phyloP scores from a whole-genome alignment of 2,797 vertebrate genomes.

The Gorsachius magnificus region DNA sequence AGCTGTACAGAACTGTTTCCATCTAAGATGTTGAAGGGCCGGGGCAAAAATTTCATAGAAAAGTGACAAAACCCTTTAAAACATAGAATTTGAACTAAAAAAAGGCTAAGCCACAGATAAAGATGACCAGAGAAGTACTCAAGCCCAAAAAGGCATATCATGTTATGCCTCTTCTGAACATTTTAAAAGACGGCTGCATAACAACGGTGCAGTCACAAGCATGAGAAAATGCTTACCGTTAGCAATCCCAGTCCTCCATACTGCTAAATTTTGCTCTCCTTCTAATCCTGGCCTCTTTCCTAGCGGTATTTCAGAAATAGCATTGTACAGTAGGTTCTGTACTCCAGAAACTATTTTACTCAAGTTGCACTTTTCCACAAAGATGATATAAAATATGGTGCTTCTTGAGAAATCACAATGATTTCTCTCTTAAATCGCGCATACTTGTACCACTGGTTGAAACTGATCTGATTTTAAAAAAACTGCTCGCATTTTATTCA shows the following conservation, averaged over 20 bases:
- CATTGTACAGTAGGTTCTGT: slow-evolving; percentile 31
- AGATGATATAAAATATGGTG: neutral
- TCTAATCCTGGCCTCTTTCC: slow-evolving; percentile 55
- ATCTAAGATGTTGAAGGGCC: neutral
- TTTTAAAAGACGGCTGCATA: neutral
- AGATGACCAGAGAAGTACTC: neutral
- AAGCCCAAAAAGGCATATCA: neutral
- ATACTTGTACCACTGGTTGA: neutral
- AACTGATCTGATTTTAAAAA: rapidly evolving
- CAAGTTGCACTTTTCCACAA: neutral
- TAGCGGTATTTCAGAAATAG: slow-evolving; percentile 54
- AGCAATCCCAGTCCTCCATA: neutral
- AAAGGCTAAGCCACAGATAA: neutral
- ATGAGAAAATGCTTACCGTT: slow-evolving; percentile 3
- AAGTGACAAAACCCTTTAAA: neutral
- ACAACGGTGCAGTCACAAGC: neutral
- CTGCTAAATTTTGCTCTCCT: slow-evolving; percentile 46
- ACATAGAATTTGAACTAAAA: neutral
- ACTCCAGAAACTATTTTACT: slow-evolving; percentile 25
- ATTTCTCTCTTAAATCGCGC: neutral
- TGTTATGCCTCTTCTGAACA: neutral
- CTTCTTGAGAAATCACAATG: neutral
- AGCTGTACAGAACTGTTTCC: neutral
- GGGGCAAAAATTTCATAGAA: neutral
- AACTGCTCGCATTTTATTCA: neutral